Percentiles rank a stretch among this genome's conserved stretches.
These are phyloP conservation scores for Neodiprion fabricii DNA, from an alignment of 1,140 invertebrate genomes.

Conservation along the genomic window DNA sequence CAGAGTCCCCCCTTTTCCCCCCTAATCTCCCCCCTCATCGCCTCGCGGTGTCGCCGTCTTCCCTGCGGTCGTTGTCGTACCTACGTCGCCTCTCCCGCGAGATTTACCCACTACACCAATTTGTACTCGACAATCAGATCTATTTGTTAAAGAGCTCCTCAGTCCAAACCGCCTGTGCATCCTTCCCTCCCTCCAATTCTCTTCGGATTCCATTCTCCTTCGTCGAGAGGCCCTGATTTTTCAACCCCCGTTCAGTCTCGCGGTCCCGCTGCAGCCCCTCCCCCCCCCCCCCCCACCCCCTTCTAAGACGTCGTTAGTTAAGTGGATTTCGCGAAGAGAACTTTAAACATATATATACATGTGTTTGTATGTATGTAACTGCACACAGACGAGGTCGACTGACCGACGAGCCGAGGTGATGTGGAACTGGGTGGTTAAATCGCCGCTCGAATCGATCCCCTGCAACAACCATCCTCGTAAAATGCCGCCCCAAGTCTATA, in stretches of 20 bases:
- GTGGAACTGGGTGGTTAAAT: neutral
- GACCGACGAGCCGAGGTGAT: neutral
- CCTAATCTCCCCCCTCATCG: neutral
- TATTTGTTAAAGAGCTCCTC: constrained; percentile 35
- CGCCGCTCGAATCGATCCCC: neutral
- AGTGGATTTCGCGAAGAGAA: neutral
- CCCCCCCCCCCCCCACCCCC: too few species aligned
- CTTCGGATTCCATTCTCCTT: neutral
- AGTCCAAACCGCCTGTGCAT: neutral
- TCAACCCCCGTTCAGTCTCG: neutral
- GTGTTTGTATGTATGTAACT: too few species aligned
- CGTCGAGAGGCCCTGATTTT: neutral
- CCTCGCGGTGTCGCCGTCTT: neutral
- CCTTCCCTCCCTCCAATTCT: neutral
- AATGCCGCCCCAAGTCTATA: too few species aligned
- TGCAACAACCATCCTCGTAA: too few species aligned
- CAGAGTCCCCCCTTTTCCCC: constrained; percentile 26
- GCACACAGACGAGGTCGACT: neutral
- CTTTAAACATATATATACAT: too few species aligned
- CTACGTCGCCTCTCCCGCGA: too few species aligned
- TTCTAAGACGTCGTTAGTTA: neutral
- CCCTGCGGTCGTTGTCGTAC: neutral
- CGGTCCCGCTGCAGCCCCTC: neutral
- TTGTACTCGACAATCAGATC: constrained; percentile 37
- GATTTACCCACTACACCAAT: constrained; percentile 30